Percentiles rank a stretch among this genome's conserved stretches.
phyloP scores from a whole-genome alignment of 2,113 vertebrate genomes.

The Peromyscus leucopus region DNA sequence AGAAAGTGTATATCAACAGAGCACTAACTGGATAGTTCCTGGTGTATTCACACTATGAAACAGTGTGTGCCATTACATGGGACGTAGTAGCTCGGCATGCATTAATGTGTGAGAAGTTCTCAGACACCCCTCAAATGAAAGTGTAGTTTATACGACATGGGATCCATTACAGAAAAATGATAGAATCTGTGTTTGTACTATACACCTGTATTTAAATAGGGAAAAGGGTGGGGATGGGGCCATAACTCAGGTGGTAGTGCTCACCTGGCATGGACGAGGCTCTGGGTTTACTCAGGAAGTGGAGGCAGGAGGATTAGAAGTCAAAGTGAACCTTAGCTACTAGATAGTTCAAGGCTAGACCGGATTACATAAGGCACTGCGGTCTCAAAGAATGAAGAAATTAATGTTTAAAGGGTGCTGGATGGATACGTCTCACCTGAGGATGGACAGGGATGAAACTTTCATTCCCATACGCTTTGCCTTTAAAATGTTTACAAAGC shows the following conservation, averaged over 20 bases:
- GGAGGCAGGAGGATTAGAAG: not conserved
- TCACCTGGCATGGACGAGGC: too few relatives aligned
- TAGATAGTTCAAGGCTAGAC: not conserved
- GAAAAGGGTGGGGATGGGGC: not conserved
- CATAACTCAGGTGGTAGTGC: not conserved
- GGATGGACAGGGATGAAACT: not conserved
- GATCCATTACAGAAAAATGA: not conserved
- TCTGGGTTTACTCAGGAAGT: not conserved
- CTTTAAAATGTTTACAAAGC: slow-evolving; percentile 45
- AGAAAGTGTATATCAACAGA: not conserved
- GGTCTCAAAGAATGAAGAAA: not conserved
- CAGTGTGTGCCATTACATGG: not conserved
- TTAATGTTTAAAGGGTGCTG: not conserved
- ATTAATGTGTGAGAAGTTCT: not conserved
- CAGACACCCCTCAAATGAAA: not conserved
- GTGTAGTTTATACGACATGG: not conserved
- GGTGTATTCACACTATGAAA: not conserved
- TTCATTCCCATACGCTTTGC: not conserved
- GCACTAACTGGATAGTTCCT: not conserved
- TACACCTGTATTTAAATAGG: not conserved
- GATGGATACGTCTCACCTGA: not conserved
- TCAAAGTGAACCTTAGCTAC: not conserved
- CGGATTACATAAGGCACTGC: not conserved
- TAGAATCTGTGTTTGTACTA: not conserved
- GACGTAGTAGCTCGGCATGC: not conserved